Base-by-base conservation (phyloP, 2,888 invertebrate genomes). In the Thecocarcelia acutangulata region DNA sequence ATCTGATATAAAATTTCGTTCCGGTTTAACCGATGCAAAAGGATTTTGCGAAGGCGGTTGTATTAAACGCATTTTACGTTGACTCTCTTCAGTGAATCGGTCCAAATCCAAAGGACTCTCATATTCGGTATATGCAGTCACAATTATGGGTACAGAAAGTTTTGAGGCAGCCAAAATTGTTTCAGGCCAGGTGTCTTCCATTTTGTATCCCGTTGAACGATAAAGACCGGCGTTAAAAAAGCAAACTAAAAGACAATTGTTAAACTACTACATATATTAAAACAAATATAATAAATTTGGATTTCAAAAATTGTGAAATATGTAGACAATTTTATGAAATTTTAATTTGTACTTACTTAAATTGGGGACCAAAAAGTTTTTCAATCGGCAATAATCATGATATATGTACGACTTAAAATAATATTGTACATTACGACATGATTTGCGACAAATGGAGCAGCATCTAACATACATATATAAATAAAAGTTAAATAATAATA, bases 1-100 rank as follows among this genome's bases (percentile, higher is more conserved):
- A 85, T 95, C 95, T 6, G 94, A 94, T 13, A 95, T 94, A 83
- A 95, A 95, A 86, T 95, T 95, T 59, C 95, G 92, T 84, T 95
- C 94, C 0, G 95, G 95, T 82, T 94, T 92, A 0, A 93, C 92
- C 52, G 95, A 94, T 0, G 94, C 92, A 85, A 93, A 95, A 0
- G 93, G 93, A 89, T 95, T 95, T 42, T 90, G 90, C 13, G 91
- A 91, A 0, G 94, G 93, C 9, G 92, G 92, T 0, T 92, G 87
- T 9, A 94, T 86, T 0, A 93, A 87, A 50, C 92, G 91, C 28
- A 93, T 87, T 1, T 91, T 91, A 0, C 90, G 87, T 73, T 92
- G 91, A 0, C 93, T 91, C 59, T 91, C 91, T 52, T 92, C 91
- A 50, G 92, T 90, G 75, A 95, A 91, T 46, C 93, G 91, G 1